phyloP scores from a whole-genome alignment of 1,140 invertebrate species.

The Watersipora subatra region DNA sequence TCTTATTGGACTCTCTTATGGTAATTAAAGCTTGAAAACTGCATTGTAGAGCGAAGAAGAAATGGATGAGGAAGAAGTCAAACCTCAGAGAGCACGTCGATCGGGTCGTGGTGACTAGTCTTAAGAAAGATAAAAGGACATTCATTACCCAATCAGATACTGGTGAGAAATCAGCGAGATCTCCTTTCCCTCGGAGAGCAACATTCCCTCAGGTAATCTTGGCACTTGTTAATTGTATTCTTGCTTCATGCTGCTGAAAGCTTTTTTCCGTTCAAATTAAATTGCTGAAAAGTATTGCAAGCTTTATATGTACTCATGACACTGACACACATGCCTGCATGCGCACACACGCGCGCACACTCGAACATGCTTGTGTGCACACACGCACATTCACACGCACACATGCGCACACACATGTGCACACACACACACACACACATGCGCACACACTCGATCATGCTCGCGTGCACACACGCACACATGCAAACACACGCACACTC shows the following conservation, averaged over 20 bases:
- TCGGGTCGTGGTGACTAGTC: too few relatives aligned
- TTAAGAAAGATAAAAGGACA: too few relatives aligned
- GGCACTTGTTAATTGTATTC: too few relatives aligned
- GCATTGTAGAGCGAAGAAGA: too few relatives aligned
- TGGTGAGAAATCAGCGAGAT: too few relatives aligned
- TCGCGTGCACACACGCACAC: not conserved
- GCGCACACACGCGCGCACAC: conserved; percentile 8
- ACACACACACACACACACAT: not conserved
- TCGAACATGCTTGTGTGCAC: not conserved
- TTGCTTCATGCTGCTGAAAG: conserved; percentile 1
- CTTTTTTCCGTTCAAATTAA: not conserved
- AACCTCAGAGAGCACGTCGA: too few relatives aligned
- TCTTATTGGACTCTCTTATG: too few relatives aligned
- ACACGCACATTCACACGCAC: not conserved
- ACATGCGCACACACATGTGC: not conserved
- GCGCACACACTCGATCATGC: not conserved
- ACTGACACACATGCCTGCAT: conserved; percentile 9
- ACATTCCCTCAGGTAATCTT: too few relatives aligned
- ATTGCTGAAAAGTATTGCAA: not conserved
- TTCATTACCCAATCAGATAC: too few relatives aligned
- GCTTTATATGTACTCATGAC: conserved; percentile 8
- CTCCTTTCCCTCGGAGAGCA: too few relatives aligned
- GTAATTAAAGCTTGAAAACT: too few relatives aligned
- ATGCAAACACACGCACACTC: not conserved
- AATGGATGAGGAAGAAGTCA: too few relatives aligned